These are phyloP conservation scores for Mixornis gularis DNA, from an alignment of 2,113 vertebrate species.

Conservation along the genomic window DNA sequence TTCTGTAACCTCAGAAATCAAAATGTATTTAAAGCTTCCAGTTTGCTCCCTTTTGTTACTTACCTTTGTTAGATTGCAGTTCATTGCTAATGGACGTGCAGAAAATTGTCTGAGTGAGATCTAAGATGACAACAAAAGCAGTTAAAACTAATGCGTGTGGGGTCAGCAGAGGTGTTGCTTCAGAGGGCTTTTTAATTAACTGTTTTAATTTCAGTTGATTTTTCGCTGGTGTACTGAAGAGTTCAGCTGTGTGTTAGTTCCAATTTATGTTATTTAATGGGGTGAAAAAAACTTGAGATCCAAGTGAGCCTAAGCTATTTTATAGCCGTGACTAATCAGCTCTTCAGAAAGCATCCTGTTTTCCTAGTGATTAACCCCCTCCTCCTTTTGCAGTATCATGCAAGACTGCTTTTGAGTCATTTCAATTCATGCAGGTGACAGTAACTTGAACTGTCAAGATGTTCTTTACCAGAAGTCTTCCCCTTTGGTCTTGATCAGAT, in stretches of 20 bases:
- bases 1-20: not conserved
- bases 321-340: constrained; percentile 54
- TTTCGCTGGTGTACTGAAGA: not conserved
- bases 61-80: not conserved
- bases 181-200: not conserved
- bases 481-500: constrained; percentile 68
- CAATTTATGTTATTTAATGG: constrained; percentile 40
- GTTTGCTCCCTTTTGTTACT: not conserved
- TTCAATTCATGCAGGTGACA: constrained; percentile 54
- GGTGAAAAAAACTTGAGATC: not conserved
- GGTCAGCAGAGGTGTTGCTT: constrained; percentile 11
- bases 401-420: constrained; percentile 60
- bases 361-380: constrained; percentile 14
- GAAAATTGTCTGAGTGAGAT: not conserved
- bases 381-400: constrained; percentile 40
- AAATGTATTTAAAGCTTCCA: not conserved
- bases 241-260: constrained; percentile 5
- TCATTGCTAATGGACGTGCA: not conserved
- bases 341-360: constrained; percentile 49
- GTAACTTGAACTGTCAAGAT: constrained; percentile 54
- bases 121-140: not conserved
- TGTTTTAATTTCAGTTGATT: not conserved
- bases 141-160: not conserved
- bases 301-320: constrained; percentile 41
- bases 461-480: constrained; percentile 48